phyloP scores from a whole-genome alignment of 1,140 invertebrate genomes.

The Calephelis virginiensis region DNA sequence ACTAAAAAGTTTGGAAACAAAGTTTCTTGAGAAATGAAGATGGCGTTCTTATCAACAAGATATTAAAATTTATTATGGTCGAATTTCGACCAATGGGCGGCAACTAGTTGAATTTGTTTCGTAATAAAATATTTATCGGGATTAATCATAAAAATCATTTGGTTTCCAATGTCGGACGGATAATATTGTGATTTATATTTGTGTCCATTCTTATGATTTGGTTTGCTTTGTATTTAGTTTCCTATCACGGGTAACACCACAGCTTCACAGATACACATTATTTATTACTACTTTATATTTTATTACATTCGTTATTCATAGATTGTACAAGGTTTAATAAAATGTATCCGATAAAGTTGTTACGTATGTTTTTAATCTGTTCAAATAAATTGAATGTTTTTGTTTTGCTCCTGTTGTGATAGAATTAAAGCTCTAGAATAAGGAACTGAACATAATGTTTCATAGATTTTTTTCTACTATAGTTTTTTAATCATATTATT shows the following conservation, averaged over 20 bases:
- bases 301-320: constrained; percentile 58
- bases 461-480: too few relatives aligned
- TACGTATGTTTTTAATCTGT: constrained; percentile 4
- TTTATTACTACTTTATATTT: constrained; percentile 46
- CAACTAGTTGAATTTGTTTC: neutral
- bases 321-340: constrained; percentile 43
- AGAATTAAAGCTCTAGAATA: too few relatives aligned
- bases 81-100: too few relatives aligned
- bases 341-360: constrained; percentile 24
- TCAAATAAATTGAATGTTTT: too few relatives aligned
- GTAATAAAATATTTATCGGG: constrained; percentile 1
- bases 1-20: too few relatives aligned
- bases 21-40: too few relatives aligned
- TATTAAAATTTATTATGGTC: neutral
- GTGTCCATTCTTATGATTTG: constrained; percentile 8
- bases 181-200: constrained; percentile 5
- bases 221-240: constrained; percentile 11
- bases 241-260: constrained; percentile 8
- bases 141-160: constrained; percentile 1
- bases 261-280: constrained; percentile 44
- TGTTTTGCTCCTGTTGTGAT: too few relatives aligned
- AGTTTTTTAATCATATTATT: too few relatives aligned
- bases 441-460: too few relatives aligned
- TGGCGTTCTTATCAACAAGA: neutral
- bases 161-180: constrained; percentile 5